phyloP scores from a whole-genome alignment of 2,888 invertebrate species.

The Hypomecis atomaria region DNA sequence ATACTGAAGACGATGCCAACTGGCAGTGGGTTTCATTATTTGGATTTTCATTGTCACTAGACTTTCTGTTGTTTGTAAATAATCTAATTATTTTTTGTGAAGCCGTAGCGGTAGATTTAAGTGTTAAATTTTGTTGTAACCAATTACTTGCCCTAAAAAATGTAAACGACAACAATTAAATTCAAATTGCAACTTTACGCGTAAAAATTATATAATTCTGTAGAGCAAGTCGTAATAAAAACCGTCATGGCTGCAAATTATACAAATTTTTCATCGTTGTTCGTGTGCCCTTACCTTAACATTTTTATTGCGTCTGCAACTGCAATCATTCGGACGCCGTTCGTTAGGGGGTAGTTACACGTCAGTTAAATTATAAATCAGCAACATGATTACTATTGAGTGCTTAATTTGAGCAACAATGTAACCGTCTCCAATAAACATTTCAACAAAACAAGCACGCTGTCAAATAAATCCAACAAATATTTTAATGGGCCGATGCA shows the following conservation, averaged over 20 bases:
- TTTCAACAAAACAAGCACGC: conserved; percentile 72
- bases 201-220: no score
- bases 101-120: no score
- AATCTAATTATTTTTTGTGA: no score
- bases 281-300: conserved; percentile 38
- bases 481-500: conserved; percentile 79
- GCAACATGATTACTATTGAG: conserved; percentile 59
- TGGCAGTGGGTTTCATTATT: no score
- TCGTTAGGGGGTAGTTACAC: conserved; percentile 39
- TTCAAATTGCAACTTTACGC: no score
- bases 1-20: no score
- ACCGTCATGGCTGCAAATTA: conserved; percentile 71
- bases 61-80: no score
- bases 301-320: conserved; percentile 45
- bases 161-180: no score
- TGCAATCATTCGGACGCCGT: conserved; percentile 42
- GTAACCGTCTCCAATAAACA: conserved; percentile 73
- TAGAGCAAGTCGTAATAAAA: conserved; percentile 68
- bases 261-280: conserved; percentile 54
- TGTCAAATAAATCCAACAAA: conserved; percentile 82
- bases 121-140: conserved; percentile 64
- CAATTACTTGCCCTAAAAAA: conserved; percentile 39
- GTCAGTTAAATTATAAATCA: conserved; percentile 44
- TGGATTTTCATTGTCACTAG: no score
- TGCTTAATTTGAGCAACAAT: conserved; percentile 75